Conservation (phyloP, 2,888 invertebrate genomes). For the Scaptomyza flava region DNA sequence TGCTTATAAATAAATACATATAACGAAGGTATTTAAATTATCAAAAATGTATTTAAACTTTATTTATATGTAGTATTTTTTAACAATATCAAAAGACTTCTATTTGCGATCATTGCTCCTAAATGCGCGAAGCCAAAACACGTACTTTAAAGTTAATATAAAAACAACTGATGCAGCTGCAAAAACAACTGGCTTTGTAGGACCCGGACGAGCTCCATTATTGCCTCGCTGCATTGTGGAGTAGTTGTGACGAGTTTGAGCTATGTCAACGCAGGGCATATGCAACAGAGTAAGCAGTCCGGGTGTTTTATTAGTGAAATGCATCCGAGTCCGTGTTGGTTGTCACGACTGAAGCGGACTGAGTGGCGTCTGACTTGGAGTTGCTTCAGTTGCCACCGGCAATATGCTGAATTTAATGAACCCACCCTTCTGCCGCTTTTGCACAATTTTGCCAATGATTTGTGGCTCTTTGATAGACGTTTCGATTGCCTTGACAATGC, state of each 20-base stretch:
- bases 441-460: constrained; percentile 86
- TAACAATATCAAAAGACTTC: neutral
- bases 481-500: constrained; percentile 86
- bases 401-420: constrained; percentile 88
- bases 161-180: constrained; percentile 33
- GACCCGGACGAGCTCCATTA: neutral
- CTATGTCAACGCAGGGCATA: neutral
- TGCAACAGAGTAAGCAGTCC: neutral
- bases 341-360: constrained; percentile 56
- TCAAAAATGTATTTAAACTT: neutral
- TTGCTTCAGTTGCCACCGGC: constrained; percentile 80
- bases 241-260: constrained; percentile 21
- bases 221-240: constrained; percentile 13
- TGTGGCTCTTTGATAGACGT: constrained; percentile 84
- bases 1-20: constrained; percentile 22
- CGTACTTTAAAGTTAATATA: constrained; percentile 54
- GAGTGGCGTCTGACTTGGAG: neutral
- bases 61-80: neutral
- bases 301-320: neutral
- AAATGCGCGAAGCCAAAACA: constrained; percentile 39
- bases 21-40: constrained; percentile 12
- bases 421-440: constrained; percentile 87
- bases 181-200: constrained; percentile 4
- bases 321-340: constrained; percentile 43
- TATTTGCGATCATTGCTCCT: neutral